A percentile compares a stretch with the other conserved stretches of the same genome.
These are phyloP conservation scores for Oreochromis aureus DNA, from an alignment of 2,113 vertebrate species.

Conservation along the genomic window DNA sequence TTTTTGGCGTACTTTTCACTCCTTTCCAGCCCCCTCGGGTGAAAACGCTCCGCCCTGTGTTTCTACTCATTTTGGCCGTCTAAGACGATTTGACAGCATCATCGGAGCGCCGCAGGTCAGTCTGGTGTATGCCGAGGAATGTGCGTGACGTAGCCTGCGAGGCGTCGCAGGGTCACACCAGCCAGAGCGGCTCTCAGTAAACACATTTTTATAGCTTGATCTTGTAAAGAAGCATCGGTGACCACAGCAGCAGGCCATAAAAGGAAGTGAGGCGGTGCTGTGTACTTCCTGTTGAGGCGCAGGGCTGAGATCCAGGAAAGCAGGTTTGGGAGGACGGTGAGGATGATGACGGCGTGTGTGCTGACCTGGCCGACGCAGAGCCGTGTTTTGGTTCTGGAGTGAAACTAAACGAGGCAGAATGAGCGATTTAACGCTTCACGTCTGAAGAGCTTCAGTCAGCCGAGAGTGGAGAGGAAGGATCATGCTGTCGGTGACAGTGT, in stretches of 20 bases:
- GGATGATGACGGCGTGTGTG: neutral
- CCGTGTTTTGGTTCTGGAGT: neutral
- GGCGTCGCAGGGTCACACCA: neutral
- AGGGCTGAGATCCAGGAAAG: neutral
- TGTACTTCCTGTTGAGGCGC: neutral
- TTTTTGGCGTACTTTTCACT: neutral
- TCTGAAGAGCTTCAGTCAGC: neutral
- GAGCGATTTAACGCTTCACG: neutral
- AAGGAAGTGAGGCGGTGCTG: neutral
- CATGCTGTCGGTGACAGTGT: neutral
- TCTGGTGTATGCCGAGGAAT: neutral
- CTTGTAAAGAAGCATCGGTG: neutral
- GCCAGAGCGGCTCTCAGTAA: neutral
- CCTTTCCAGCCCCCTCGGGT: neutral
- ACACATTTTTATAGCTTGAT: neutral
- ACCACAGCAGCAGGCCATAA: neutral
- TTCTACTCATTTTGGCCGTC: neutral
- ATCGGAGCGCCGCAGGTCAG: neutral
- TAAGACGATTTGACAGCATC: slow-evolving; percentile 20
- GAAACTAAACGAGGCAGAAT: neutral
- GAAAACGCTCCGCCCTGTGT: fast-evolving
- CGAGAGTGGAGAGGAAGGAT: neutral
- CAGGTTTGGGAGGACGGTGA: neutral
- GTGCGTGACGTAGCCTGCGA: neutral
- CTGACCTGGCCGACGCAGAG: neutral